A percentile compares a stretch with the other conserved stretches of the same genome.
Conservation (phyloP, 2,888 invertebrate species). For the Perizoma flavofasciatum region DNA sequence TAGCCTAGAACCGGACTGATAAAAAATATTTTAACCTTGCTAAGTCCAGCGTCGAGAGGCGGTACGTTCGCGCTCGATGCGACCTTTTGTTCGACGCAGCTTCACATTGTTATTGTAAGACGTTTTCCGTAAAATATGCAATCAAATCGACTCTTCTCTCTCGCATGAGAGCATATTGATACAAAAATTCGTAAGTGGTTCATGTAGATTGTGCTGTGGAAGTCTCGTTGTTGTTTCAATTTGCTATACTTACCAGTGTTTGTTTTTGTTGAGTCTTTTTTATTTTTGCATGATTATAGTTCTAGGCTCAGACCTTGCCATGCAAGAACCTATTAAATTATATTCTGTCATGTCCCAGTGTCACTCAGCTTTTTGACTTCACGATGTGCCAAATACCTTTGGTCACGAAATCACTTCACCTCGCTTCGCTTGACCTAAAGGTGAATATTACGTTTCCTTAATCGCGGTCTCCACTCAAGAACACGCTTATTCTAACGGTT, state of each 20-base stretch:
- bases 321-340: constrained; percentile 2
- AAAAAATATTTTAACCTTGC: constrained; percentile 20
- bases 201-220: constrained; percentile 17
- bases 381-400: constrained; percentile 14
- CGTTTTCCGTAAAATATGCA: constrained; percentile 41
- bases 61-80: constrained; percentile 39
- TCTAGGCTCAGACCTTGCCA: background rate
- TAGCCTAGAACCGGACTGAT: background rate
- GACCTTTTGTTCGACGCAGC: constrained; percentile 46
- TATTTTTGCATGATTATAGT: background rate
- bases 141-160: constrained; percentile 34
- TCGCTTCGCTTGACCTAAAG: constrained; percentile 21
- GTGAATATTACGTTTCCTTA: constrained; percentile 22
- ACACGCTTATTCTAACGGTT: constrained; percentile 25
- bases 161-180: constrained; percentile 30
- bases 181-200: constrained; percentile 22
- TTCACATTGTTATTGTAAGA: constrained; percentile 42
- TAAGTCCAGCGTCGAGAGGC: constrained; percentile 34
- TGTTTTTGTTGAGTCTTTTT: background rate
- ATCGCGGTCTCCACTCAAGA: constrained; percentile 30
- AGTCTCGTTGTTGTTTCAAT: background rate
- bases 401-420: constrained; percentile 24
- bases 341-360: background rate
- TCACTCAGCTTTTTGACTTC: constrained; percentile 16
- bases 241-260: constrained; percentile 2